These are phyloP conservation scores for Dendrocopos noguchii DNA, from an alignment of 2,113 vertebrate species.

Conservation along the genomic window DNA sequence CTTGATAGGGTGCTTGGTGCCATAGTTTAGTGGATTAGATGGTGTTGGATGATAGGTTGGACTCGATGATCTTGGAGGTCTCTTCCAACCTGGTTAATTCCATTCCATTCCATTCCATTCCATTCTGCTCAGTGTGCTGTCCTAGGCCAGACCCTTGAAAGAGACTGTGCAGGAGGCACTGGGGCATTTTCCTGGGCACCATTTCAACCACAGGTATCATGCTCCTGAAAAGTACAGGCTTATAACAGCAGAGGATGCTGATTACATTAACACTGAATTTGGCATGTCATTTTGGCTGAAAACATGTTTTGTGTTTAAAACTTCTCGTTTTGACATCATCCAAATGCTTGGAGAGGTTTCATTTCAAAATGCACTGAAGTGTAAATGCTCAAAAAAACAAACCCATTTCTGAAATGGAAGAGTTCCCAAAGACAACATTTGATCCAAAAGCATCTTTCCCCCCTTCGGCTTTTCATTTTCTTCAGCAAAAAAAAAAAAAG, in stretches of 20 bases:
- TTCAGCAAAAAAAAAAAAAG: not conserved
- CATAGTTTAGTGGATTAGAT: too few species aligned
- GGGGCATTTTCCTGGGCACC: not conserved
- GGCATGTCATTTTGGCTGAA: not conserved
- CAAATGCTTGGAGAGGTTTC: not conserved
- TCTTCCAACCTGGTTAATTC: too few species aligned
- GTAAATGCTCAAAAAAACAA: not conserved
- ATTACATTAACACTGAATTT: not conserved
- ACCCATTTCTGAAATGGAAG: not conserved
- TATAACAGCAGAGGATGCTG: not conserved
- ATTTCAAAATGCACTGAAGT: not conserved
- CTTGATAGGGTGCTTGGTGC: too few species aligned
- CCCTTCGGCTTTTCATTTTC: not conserved
- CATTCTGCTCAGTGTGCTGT: rapidly evolving
- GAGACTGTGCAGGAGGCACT: not conserved
- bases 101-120: too few species aligned
- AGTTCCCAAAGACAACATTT: not conserved
- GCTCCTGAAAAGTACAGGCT: not conserved
- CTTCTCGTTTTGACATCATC: not conserved
- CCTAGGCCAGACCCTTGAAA: not conserved
- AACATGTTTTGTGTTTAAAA: not conserved
- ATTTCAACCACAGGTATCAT: not conserved
- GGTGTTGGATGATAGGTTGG: too few species aligned
- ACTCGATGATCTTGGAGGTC: too few species aligned
- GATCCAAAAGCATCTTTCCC: not conserved